A percentile compares a stretch with the other conserved stretches of the same genome.
Evolutionary conservation across 2,113 vertebrate genomes (phyloP).

Genomic region (Pangasianodon gigas): DNA sequence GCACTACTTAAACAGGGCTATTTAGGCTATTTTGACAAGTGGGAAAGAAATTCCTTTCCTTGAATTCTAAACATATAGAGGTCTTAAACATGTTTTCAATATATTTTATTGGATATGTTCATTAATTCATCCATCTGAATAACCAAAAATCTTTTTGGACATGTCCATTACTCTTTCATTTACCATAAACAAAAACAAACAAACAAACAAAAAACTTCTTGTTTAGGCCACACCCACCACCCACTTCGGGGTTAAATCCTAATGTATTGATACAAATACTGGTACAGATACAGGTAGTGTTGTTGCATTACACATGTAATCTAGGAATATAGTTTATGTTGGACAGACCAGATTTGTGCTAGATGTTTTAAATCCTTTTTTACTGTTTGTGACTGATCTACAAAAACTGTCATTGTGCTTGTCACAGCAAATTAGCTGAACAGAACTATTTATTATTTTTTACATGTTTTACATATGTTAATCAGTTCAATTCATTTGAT

Average conservation of each 20-base stretch:
- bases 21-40: background rate
- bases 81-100: background rate
- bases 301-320: background rate
- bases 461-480: background rate
- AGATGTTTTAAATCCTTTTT: background rate
- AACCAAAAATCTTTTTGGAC: background rate
- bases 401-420: background rate
- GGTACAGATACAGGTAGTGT: background rate
- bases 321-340: background rate
- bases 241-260: no score
- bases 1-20: background rate
- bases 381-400: background rate
- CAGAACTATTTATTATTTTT: background rate
- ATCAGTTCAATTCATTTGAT: background rate
- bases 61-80: background rate
- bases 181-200: background rate
- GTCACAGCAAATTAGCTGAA: background rate
- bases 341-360: background rate
- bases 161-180: background rate
- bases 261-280: background rate
- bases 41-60: background rate
- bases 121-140: background rate
- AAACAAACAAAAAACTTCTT: background rate
- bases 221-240: background rate
- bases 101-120: background rate